Base-by-base conservation (phyloP, 37 sponge, comb jelly and placozoan genomes). In the Theonella swinhoei region DNA sequence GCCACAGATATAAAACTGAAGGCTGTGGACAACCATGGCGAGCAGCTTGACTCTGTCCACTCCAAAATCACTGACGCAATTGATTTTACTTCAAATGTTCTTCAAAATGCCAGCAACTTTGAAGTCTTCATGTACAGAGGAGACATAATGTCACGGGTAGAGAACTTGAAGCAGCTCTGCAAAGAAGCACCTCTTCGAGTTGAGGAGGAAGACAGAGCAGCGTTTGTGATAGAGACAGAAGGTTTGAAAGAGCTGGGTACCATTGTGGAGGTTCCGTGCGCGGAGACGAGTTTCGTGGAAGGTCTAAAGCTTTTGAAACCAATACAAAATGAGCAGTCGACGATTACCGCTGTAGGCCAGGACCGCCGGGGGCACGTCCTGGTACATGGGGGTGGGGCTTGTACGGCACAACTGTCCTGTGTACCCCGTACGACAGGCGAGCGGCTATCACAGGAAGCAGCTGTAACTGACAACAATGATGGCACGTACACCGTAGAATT, bases 401-500 rank as follows among this genome's bases (percentile, higher is more conserved):
- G 88, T 42, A 31, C 39, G 11, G 76, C 64, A 2, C 37, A 64
- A 2, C 40, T 79, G 26, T 26, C 36, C 24, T 71, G 64, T 64
- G 40, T n/a, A 5, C 80, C 80, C 28, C 42, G 47, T 1, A 62
- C 39, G 11, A 63, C 33, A 1, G 47, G 65, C 2, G 36, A 42
- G 39, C 24, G 29, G 1, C 32, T 65, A 14, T 31, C n/a, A 1
- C n/a, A 47, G 0, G 0, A 58, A 1, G 23, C 67, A 20, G 58
- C 42, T 0, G 69, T 87, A 42, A 76, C 70, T 29, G 88, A 87
- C 76, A 80, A 87, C 62, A 29, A 66, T 2, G 76, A 87, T 43
- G 88, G 88, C 19, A 75, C 82, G 3, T 87, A 87, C 69, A 81
- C 61, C 26, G 81, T 87, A 7, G 25, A 34, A 19, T 87, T 47